Base-by-base conservation (phyloP, 92 coral and sea anemone genomes). In the Heliopora coerulea region DNA sequence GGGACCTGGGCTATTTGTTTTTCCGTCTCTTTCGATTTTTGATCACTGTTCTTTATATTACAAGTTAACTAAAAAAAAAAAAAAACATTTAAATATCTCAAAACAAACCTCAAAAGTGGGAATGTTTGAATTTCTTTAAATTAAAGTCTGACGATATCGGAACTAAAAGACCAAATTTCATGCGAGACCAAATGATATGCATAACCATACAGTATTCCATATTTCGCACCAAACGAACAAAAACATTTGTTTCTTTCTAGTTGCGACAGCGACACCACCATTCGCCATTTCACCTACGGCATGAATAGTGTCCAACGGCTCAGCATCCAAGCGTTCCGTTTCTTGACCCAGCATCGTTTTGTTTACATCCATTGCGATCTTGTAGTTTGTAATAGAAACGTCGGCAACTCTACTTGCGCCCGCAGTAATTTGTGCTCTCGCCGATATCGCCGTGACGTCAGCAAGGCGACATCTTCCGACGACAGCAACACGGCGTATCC, bases 281-380 rank as follows among this genome's bases (percentile, higher is more conserved):
- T 68, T 10, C 41, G 44, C 24, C 60, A 68, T 68, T 68, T 42
- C 18, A 20, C 40, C 17, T n/a, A 68, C 60, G 75, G 75, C 13
- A 49, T 28, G 60, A 15, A 34, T 27, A 6, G 28, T 29, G 64
- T 80, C 8, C 79, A 80, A 24, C 69, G 78, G 24, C 66, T 79
- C 23, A 79, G 68, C 24, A 46, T 79, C 56, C 83, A 79, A 54
- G 83, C 83, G 17, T 70, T 79, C 46, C 78, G 78, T 28, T 79
- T 79, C 28, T 39, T 79, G 29, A 58, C 78, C 12, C 28, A 79
- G 9, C 79, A 80, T 69, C 62, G 70, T 5, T 65, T 72, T 21
- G 80, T 80, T 52, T 72, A 72, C 50, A 46, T 80, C 62, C 80
- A 73, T 72, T 80, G 85, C 52, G 79, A 80, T 46, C 79, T 80